These are phyloP conservation scores for Thamnophis sirtalis DNA, from an alignment of 2,113 vertebrate species.

Conservation along the genomic window DNA sequence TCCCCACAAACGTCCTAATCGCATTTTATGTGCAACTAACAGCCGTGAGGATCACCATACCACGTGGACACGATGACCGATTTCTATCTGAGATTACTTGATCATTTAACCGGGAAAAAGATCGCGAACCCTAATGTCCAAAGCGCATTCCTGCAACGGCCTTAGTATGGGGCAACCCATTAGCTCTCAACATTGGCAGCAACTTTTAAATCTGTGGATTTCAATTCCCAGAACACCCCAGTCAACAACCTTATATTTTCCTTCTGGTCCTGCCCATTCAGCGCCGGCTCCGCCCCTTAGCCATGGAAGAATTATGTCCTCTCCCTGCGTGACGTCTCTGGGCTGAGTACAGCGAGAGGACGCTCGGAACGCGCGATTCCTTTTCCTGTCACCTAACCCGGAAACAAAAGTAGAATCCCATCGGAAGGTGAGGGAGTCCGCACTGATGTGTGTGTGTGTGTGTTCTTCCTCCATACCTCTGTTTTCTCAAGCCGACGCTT, in stretches of 20 bases:
- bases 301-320: no score
- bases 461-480: not conserved
- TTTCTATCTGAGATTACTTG: not conserved
- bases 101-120: not conserved
- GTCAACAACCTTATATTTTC: not conserved
- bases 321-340: not conserved
- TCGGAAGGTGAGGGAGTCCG: not conserved
- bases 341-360: constrained; percentile 3
- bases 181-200: not conserved
- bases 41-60: not conserved
- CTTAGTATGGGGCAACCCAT: not conserved
- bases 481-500: not conserved
- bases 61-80: not conserved
- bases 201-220: not conserved
- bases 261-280: not conserved
- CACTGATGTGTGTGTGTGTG: not conserved
- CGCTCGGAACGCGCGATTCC: not conserved
- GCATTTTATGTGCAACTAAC: not conserved
- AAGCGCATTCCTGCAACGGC: not conserved
- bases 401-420: constrained; percentile 6
- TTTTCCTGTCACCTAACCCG: constrained; percentile 8
- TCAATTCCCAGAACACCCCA: not conserved
- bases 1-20: not conserved
- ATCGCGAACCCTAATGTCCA: not conserved
- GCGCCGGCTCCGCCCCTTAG: not conserved